A percentile compares a stretch with the other conserved stretches of the same genome.
phyloP scores from a whole-genome alignment of 2,113 vertebrate genomes.

The Typhlomys cinereus region DNA sequence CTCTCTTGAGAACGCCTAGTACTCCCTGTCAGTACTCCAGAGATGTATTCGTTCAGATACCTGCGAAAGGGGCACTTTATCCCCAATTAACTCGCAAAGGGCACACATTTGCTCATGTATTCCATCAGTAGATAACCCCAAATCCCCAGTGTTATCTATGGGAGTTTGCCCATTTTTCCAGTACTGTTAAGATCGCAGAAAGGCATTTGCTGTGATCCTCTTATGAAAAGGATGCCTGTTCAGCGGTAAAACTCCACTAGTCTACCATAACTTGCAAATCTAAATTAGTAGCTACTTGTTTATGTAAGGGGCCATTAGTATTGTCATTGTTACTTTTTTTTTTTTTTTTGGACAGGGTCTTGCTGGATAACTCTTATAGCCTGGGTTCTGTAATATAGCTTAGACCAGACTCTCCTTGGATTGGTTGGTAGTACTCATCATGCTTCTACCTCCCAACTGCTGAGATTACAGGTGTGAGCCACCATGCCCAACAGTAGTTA shows the following conservation, averaged over 20 bases:
- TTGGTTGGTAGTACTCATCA: not conserved
- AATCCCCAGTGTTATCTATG: not conserved
- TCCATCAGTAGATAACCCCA: not conserved
- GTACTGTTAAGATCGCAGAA: not conserved
- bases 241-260: not conserved
- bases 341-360: not conserved
- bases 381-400: not conserved
- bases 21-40: not conserved
- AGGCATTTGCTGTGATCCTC: not conserved
- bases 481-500: not conserved
- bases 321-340: not conserved
- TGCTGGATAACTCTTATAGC: not conserved
- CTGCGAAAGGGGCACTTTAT: not conserved
- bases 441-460: not conserved
- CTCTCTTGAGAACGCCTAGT: not conserved
- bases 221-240: not conserved
- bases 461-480: not conserved
- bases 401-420: not conserved
- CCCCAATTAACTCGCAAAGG: not conserved
- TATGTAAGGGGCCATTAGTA: not conserved
- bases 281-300: not conserved
- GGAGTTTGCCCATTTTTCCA: conserved; percentile 20
- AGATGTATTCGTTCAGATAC: not conserved
- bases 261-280: not conserved
- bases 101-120: not conserved